Evolutionary conservation across 1,140 invertebrate species (phyloP), one percentile per base, ranked within the genome.

Genomic region (Drosophila ironensis): DNA sequence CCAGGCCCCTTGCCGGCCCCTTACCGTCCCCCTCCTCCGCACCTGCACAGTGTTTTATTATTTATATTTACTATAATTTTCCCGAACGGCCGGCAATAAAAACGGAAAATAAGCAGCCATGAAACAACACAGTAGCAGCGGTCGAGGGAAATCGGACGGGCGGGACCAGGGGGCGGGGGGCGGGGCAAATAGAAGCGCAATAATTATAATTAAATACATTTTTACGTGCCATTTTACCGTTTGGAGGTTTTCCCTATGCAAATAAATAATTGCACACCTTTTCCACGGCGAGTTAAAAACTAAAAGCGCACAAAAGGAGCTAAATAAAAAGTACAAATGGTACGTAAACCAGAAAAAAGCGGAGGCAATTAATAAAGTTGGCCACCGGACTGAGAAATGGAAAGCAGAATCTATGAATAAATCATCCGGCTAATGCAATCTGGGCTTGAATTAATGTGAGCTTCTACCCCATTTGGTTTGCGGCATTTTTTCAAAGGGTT

Each of bases 171-270:
- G 1, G 25, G 37, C 35, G 28, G 35, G 44, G 42, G 53, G 40
- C 30, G 28, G 7, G 61, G 25, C 53, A 51, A 45, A 69, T 57
- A 70, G 78, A 84, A 82, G 51, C 57, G 73, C 64, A 84, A 84
- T 86, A 86, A 86, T 86, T 86, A 84, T 84, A 84, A 84, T 84
- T 84, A 86, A 86, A 86, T 84, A 76, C 81, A 77, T 80, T 84
- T 86, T 84, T 84, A 78, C 78, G 80, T 86, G 78, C 74, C 54
- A 47, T 74, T 86, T 84, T 72, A 47, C 72, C 78, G 74, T 80
- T 78, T 50, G 27, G 40, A 50, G 48, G 46, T 66, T 69, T 61
- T 69, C 51, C 66, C 50, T 72, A 72, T 81, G 75, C 70, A 81
- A 81, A 80, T 75, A 81, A 66, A 75, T 81, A 80, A 80, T 80